Evolutionary conservation across 2,888 invertebrate species (phyloP).

Genomic region (Perdita meconis): DNA sequence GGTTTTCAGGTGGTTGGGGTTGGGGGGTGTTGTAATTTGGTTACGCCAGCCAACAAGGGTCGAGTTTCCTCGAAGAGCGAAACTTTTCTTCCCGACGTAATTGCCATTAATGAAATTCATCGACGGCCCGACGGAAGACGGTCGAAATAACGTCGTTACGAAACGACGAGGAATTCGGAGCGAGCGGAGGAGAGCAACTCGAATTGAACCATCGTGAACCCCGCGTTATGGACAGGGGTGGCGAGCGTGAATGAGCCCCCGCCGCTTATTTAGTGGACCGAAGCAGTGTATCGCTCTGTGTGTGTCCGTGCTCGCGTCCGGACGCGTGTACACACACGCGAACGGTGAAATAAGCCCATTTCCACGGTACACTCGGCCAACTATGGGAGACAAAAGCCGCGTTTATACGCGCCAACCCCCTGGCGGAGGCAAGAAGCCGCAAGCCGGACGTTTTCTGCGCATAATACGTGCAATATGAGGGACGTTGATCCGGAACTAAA

Average conservation of each 20-base stretch:
- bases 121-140: not conserved
- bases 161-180: slow-evolving; percentile 37
- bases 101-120: slow-evolving; percentile 6
- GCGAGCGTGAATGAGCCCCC: slow-evolving; percentile 44
- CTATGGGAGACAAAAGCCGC: slow-evolving; percentile 62
- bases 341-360: slow-evolving; percentile 64
- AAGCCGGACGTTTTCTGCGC: slow-evolving; percentile 52
- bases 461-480: slow-evolving; percentile 56
- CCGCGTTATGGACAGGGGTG: not conserved
- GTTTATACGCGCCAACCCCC: slow-evolving; percentile 63
- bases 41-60: not conserved
- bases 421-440: slow-evolving; percentile 53
- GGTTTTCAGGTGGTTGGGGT: no score
- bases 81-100: not conserved
- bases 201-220: slow-evolving; percentile 39
- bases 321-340: slow-evolving; percentile 36
- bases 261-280: slow-evolving; percentile 58
- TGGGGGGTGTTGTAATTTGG: not conserved
- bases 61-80: not conserved
- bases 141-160: slow-evolving; percentile 36
- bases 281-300: slow-evolving; percentile 52
- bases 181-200: not conserved
- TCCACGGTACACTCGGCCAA: slow-evolving; percentile 62
- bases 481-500: slow-evolving; percentile 42
- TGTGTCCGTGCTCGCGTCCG: no score